These are phyloP conservation scores for Ichneumon xanthorius DNA, from an alignment of 2,888 invertebrate genomes.

Conservation along the genomic window DNA sequence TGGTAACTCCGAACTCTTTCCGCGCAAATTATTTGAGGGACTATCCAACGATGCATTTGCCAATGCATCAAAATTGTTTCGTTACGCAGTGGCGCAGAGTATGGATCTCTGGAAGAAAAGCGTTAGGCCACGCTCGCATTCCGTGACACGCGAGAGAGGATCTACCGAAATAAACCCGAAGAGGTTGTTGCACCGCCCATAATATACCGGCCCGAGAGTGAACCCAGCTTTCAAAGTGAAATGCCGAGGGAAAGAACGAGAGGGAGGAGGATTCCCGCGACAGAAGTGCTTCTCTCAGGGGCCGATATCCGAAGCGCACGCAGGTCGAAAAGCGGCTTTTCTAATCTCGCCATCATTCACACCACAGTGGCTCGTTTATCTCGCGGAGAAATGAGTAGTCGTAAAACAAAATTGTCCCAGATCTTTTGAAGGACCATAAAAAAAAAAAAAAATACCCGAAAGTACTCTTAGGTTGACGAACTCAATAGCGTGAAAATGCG, in stretches of 20 bases:
- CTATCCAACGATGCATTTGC: conserved; percentile 11
- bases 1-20: neutral
- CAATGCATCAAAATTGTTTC: conserved; percentile 17
- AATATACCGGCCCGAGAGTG: conserved; percentile 64
- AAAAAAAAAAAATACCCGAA: neutral
- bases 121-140: conserved; percentile 73
- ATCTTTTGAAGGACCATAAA: neutral
- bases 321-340: conserved; percentile 22
- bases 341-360: conserved; percentile 3
- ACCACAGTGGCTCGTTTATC: conserved; percentile 15
- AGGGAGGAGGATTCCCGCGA: conserved; percentile 17
- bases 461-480: conserved; percentile 23
- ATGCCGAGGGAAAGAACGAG: conserved; percentile 32
- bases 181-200: conserved; percentile 82
- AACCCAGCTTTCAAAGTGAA: conserved; percentile 55
- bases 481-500: conserved; percentile 1
- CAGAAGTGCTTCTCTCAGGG: conserved; percentile 30
- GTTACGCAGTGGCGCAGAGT: conserved; percentile 23
- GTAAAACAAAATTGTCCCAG: conserved; percentile 45
- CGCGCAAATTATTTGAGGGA: neutral
- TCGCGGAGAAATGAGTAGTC: conserved; percentile 22
- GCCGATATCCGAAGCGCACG: conserved; percentile 19
- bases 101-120: conserved; percentile 48
- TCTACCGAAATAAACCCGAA: conserved; percentile 81
- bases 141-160: conserved; percentile 77